These are phyloP conservation scores for Ligdia adustata DNA, from an alignment of 2,888 invertebrate genomes.

Conservation along the genomic window DNA sequence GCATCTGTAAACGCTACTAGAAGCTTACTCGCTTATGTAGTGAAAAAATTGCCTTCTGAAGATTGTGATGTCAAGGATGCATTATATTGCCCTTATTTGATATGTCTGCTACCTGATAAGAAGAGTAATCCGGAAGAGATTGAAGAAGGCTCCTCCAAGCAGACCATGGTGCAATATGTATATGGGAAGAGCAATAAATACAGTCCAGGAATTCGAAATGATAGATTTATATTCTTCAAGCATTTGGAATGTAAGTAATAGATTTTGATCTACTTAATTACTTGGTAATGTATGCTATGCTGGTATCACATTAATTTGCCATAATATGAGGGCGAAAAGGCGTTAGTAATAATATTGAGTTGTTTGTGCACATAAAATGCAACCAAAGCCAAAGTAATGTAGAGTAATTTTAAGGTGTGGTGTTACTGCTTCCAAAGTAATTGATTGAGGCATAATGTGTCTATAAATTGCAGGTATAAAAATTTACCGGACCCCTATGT, in stretches of 20 bases:
- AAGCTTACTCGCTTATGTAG: conserved; percentile 87
- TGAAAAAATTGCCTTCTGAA: conserved; percentile 78
- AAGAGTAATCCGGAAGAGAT: conserved; percentile 59
- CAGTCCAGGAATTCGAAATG: conserved; percentile 79
- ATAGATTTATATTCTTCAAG: conserved; percentile 89
- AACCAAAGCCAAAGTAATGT: no score
- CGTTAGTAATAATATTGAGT: no score
- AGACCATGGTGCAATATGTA: conserved; percentile 92
- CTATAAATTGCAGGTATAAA: conserved; percentile 67
- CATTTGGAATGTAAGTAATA: conserved; percentile 89
- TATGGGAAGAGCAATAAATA: conserved; percentile 84
- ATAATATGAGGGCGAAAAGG: no score
- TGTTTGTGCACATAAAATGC: no score
- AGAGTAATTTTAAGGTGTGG: no score
- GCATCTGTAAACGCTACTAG: conserved; percentile 89
- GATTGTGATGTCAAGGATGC: conserved; percentile 58
- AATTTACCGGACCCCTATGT: conserved; percentile 75
- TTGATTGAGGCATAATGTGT: no score
- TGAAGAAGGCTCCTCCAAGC: conserved; percentile 85
- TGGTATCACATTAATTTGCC: no score
- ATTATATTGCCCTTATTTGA: conserved; percentile 86
- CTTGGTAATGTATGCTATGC: no score
- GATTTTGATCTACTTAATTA: no score
- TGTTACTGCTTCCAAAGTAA: no score
- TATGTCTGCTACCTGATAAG: conserved; percentile 81